Percentiles rank a stretch among this genome's conserved stretches.
phyloP scores from a whole-genome alignment of 2,888 invertebrate genomes.

The Sarcophaga rosellei region DNA sequence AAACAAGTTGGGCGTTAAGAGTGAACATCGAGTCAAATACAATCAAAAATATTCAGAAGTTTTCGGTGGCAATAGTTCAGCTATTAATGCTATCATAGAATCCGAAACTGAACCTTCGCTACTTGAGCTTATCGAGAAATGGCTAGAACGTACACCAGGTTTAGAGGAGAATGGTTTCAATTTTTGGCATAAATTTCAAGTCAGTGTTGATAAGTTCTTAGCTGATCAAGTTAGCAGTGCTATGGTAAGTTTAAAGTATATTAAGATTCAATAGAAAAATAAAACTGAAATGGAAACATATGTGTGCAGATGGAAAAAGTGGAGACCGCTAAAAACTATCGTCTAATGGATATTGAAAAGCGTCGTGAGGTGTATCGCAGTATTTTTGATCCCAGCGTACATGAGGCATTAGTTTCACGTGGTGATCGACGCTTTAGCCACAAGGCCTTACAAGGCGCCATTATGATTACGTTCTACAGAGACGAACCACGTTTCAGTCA shows the following conservation, averaged over 20 bases:
- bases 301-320: slow-evolving; percentile 84
- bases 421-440: slow-evolving; percentile 91
- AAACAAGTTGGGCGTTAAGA: slow-evolving; percentile 92
- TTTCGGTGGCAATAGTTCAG: slow-evolving; percentile 88
- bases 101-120: slow-evolving; percentile 94
- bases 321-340: slow-evolving; percentile 85
- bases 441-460: slow-evolving; percentile 96
- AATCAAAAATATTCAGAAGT: slow-evolving; percentile 95
- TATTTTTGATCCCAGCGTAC: slow-evolving; percentile 92
- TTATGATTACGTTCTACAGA: slow-evolving; percentile 98
- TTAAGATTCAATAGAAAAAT: neutral
- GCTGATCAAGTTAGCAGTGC: slow-evolving; percentile 86
- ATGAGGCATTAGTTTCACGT: slow-evolving; percentile 90
- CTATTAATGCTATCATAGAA: slow-evolving; percentile 83
- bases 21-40: slow-evolving; percentile 94
- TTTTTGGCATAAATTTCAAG: slow-evolving; percentile 96
- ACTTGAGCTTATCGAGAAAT: slow-evolving; percentile 91
- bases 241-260: slow-evolving; percentile 73
- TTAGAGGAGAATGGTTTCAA: slow-evolving; percentile 92
- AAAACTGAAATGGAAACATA: neutral
- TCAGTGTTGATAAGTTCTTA: slow-evolving; percentile 88
- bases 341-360: slow-evolving; percentile 89
- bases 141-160: slow-evolving; percentile 97
- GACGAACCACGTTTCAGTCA: slow-evolving; percentile 99
- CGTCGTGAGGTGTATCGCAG: slow-evolving; percentile 93